A percentile compares a stretch with the other conserved stretches of the same genome.
Evolutionary conservation across 1,140 invertebrate species (phyloP).

Genomic region (Sycobia sp.): DNA sequence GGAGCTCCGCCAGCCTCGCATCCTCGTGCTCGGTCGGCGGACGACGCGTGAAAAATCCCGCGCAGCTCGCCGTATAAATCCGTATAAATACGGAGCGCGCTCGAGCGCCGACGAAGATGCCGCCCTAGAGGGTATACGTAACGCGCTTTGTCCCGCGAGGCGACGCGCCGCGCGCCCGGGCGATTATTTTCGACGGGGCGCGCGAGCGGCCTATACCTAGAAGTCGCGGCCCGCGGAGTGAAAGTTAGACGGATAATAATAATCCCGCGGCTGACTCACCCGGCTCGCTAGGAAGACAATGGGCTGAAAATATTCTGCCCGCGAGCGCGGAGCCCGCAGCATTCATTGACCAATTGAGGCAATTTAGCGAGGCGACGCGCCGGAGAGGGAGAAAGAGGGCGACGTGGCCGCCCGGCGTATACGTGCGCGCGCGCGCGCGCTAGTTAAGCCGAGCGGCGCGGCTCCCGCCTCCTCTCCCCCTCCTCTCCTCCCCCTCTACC

Average conservation of each 20-base stretch:
- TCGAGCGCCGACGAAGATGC: too few species aligned
- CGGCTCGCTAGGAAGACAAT: slow-evolving; percentile 1
- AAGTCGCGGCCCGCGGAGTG: slow-evolving; percentile 3
- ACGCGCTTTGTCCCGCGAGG: too few species aligned
- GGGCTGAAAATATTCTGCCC: slow-evolving; percentile 1
- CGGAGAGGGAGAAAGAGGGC: background rate
- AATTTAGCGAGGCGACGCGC: slow-evolving; percentile 25
- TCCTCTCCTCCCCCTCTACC: too few species aligned
- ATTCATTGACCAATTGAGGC: slow-evolving; percentile 33
- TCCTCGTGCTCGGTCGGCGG: background rate
- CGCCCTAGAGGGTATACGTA: too few species aligned
- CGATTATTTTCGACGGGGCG: too few species aligned
- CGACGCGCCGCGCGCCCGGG: too few species aligned
- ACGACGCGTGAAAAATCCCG: background rate
- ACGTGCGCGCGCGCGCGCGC: too few species aligned
- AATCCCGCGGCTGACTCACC: slow-evolving; percentile 12
- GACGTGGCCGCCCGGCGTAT: too few species aligned
- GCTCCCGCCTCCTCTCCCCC: too few species aligned
- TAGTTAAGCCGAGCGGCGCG: too few species aligned
- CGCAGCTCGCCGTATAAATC: too few species aligned
- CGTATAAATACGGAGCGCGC: background rate
- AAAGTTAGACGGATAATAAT: slow-evolving; percentile 7
- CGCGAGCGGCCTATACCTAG: too few species aligned
- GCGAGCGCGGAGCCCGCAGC: slow-evolving; percentile 4
- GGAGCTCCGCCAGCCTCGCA: background rate